phyloP scores from a whole-genome alignment of 2,113 vertebrate species.

The Vireo altiloquus region DNA sequence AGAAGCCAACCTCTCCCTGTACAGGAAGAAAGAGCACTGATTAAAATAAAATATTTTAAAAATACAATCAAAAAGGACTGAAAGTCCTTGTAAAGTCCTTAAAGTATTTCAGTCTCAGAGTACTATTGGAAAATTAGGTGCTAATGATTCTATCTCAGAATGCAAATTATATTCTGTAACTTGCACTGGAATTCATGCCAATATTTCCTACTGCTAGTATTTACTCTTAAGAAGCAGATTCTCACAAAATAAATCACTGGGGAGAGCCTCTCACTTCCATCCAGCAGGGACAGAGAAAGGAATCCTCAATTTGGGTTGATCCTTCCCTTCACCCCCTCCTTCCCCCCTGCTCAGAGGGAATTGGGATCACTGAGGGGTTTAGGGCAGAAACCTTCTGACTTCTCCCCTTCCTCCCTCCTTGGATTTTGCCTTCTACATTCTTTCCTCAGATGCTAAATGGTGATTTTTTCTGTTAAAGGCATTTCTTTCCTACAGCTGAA shows the following conservation, averaged over 20 bases:
- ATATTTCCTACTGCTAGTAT: background rate
- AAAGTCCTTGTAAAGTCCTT: background rate
- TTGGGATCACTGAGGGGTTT: background rate
- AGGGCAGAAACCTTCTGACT: background rate
- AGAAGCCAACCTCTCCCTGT: background rate
- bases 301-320: background rate
- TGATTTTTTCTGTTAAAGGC: background rate
- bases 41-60: background rate
- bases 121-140: background rate
- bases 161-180: background rate
- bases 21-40: background rate
- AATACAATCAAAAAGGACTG: background rate
- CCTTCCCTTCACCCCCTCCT: background rate
- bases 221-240: background rate
- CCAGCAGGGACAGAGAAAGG: background rate
- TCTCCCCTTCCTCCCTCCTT: background rate
- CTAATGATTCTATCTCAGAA: background rate
- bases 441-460: background rate
- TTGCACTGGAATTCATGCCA: background rate
- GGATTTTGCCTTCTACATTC: background rate
- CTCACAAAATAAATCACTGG: background rate
- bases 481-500: background rate
- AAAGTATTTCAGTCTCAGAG: background rate
- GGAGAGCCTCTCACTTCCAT: background rate
- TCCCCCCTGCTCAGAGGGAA: background rate